Evolutionary conservation across 1,140 invertebrate genomes (phyloP).

Genomic region (Drosophila azteca): DNA sequence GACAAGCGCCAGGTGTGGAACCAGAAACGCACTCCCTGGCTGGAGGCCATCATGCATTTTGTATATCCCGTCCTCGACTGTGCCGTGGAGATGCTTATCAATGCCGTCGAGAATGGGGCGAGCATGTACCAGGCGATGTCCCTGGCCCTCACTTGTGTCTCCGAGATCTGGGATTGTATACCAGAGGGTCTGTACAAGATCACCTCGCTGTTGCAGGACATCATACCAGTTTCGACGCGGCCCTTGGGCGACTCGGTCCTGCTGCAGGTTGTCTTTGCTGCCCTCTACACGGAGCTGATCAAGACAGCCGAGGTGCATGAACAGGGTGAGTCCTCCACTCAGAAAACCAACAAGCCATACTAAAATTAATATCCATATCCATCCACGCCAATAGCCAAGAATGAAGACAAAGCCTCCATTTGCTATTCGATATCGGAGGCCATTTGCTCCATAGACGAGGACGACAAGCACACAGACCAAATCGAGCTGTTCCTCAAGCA

Average conservation of each 20-base stretch:
- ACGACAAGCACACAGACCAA: conserved; percentile 89
- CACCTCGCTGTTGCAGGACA: conserved; percentile 86
- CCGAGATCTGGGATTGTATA: conserved; percentile 87
- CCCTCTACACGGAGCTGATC: conserved; percentile 86
- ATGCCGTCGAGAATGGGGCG: conserved; percentile 88
- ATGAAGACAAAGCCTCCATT: conserved; percentile 71
- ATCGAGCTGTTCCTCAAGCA: conserved; percentile 86
- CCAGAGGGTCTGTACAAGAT: conserved; percentile 86
- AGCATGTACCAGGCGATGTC: conserved; percentile 91
- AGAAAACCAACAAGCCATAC: neutral
- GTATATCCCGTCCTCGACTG: conserved; percentile 86
- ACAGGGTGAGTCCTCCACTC: conserved; percentile 76
- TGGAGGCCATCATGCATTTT: conserved; percentile 87
- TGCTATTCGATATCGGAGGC: conserved; percentile 88
- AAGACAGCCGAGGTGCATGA: conserved; percentile 84
- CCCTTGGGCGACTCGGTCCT: conserved; percentile 88
- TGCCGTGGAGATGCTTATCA: conserved; percentile 86
- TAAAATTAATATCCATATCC: neutral
- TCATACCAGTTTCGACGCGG: conserved; percentile 87
- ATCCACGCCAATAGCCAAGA: conserved; percentile 37
- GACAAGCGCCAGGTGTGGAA: conserved; percentile 92
- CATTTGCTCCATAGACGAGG: conserved; percentile 90
- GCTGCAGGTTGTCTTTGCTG: conserved; percentile 87
- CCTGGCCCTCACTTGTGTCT: conserved; percentile 88
- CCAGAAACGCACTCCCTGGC: conserved; percentile 89